These are phyloP conservation scores for Crotalus horridus DNA, from an alignment of 2,113 vertebrate genomes.

Conservation along the genomic window DNA sequence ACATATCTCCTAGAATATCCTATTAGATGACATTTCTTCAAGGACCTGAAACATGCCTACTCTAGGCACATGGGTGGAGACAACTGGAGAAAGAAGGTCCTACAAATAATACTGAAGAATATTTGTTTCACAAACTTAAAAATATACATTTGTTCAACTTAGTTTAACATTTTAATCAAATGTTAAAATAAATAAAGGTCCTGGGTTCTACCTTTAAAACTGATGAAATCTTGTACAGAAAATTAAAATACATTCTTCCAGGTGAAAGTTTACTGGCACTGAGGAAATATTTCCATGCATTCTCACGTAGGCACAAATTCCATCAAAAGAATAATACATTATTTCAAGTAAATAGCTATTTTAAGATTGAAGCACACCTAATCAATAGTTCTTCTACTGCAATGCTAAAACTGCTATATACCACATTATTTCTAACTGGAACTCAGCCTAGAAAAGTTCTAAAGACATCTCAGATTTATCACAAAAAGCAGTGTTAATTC, in stretches of 20 bases:
- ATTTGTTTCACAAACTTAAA: background rate
- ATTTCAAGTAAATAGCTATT: background rate
- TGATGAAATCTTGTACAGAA: background rate
- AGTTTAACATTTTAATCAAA: background rate
- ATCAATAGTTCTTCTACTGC: background rate
- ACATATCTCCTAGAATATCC: background rate
- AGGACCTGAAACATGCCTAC: background rate
- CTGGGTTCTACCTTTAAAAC: background rate
- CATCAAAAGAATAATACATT: background rate
- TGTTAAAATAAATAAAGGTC: background rate
- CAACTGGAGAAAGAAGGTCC: background rate
- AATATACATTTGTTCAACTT: background rate
- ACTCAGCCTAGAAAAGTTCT: background rate
- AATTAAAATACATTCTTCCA: background rate
- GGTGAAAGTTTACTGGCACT: background rate
- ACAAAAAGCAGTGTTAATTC: background rate
- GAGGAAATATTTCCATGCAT: background rate
- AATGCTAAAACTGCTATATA: background rate
- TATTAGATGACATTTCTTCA: background rate
- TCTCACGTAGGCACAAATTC: background rate
- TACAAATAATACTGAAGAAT: background rate
- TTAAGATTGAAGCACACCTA: background rate
- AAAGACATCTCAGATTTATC: background rate
- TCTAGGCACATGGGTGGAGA: background rate
- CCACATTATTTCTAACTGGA: background rate